A percentile compares a stretch with the other conserved stretches of the same genome.
phyloP scores from a whole-genome alignment of 2,797 vertebrate genomes.

The Hipposideros larvatus region DNA sequence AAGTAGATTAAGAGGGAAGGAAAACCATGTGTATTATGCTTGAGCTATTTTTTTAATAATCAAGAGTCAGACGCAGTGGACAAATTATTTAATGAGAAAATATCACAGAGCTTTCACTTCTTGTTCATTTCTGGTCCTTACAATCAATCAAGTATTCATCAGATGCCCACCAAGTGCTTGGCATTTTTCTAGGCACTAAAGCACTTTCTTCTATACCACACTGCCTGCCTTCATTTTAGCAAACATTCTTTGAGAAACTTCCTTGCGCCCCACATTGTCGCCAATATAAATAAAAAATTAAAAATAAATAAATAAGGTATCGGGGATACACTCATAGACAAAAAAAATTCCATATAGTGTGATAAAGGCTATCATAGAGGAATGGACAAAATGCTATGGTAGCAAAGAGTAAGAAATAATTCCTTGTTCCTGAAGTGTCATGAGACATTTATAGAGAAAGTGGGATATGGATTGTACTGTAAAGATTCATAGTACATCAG shows the following conservation, averaged over 20 bases:
- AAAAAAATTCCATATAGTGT: background rate
- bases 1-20: conserved; percentile 33
- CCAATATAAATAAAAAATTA: background rate
- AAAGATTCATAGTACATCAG: background rate
- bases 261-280: background rate
- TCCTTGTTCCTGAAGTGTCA: background rate
- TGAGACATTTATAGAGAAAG: background rate
- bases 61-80: background rate
- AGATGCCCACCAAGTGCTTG: background rate
- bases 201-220: background rate
- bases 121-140: conserved; percentile 14
- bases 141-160: background rate
- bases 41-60: conserved; percentile 10
- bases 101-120: background rate
- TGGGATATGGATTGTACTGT: background rate
- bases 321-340: background rate
- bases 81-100: conserved; percentile 19
- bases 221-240: background rate
- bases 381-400: background rate
- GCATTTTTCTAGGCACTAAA: background rate
- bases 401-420: background rate
- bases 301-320: background rate
- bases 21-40: background rate
- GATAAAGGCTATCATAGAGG: background rate
- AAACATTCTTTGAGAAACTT: background rate